Base-by-base conservation (phyloP, 1,140 invertebrate species). In the Leptopilina clavipes region DNA sequence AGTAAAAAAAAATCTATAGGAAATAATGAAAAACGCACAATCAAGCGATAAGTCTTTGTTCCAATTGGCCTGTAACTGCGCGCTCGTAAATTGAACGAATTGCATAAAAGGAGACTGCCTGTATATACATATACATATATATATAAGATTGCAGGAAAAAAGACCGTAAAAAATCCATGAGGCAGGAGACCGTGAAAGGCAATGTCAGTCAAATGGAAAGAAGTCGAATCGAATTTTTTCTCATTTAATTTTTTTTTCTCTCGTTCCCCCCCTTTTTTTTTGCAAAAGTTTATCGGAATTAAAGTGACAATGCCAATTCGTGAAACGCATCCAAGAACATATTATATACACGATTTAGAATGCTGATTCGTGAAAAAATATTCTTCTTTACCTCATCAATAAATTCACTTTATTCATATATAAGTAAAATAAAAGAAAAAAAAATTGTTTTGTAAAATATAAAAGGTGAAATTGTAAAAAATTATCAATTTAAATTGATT, bases 341-440 rank as follows among this genome's bases (percentile, higher is more conserved):
- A n/a, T n/a, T n/a, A n/a, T n/a, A n/a, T n/a, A n/a, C n/a, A n/a
- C n/a, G n/a, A 52, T n/a, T 73, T 17, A 56, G 10, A 54, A 14
- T 52, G 72, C 72, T 54, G 72, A 73, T 54, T 56, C 6, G 48
- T 1, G 37, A 43, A 45, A n/a, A n/a, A n/a, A n/a, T n/a, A n/a
- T n/a, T n/a, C n/a, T n/a, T n/a, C n/a, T n/a, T n/a, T n/a, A n/a
- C n/a, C n/a, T n/a, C n/a, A n/a, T n/a, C n/a, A n/a, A n/a, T n/a
- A n/a, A n/a, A n/a, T n/a, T n/a, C n/a, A n/a, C n/a, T n/a, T n/a
- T n/a, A n/a, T n/a, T n/a, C n/a, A n/a, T n/a, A n/a, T n/a, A n/a
- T n/a, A n/a, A n/a, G n/a, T n/a, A n/a, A n/a, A n/a, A n/a, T n/a
- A n/a, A n/a, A n/a, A n/a, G n/a, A n/a, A n/a, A n/a, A n/a, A n/a